phyloP scores from a whole-genome alignment of 1,140 invertebrate species.

The Dreissena polymorpha region DNA sequence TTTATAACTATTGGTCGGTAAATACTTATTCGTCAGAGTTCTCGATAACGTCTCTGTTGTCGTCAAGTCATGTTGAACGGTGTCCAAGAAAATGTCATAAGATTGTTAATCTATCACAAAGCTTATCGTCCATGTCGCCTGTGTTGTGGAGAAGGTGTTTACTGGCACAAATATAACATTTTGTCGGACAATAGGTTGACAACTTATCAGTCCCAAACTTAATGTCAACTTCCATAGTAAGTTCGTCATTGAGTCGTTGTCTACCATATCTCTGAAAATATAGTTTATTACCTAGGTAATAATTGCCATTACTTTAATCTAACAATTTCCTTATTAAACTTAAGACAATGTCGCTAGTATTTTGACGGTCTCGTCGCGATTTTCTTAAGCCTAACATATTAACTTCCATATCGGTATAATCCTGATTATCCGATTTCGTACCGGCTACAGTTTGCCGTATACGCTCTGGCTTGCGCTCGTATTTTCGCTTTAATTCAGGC shows the following conservation, averaged over 20 bases:
- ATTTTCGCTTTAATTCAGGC: background rate
- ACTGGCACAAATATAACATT: too few relatives aligned
- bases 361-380: too few relatives aligned
- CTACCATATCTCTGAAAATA: background rate
- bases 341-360: too few relatives aligned
- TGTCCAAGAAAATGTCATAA: background rate
- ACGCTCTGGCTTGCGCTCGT: too few relatives aligned
- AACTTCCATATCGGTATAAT: too few relatives aligned
- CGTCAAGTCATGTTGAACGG: background rate
- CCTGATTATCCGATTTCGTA: too few relatives aligned
- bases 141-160: background rate
- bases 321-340: too few relatives aligned
- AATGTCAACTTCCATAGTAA: background rate
- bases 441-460: too few relatives aligned
- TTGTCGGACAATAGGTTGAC: background rate
- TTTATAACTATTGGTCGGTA: background rate
- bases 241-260: background rate
- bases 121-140: background rate
- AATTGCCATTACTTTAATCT: too few relatives aligned
- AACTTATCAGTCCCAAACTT: background rate
- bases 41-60: background rate
- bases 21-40: too few relatives aligned
- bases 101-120: background rate
- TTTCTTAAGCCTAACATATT: background rate
- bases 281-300: too few relatives aligned